Conservation (phyloP, 2,113 vertebrate species). For the Zapus hudsonius region DNA sequence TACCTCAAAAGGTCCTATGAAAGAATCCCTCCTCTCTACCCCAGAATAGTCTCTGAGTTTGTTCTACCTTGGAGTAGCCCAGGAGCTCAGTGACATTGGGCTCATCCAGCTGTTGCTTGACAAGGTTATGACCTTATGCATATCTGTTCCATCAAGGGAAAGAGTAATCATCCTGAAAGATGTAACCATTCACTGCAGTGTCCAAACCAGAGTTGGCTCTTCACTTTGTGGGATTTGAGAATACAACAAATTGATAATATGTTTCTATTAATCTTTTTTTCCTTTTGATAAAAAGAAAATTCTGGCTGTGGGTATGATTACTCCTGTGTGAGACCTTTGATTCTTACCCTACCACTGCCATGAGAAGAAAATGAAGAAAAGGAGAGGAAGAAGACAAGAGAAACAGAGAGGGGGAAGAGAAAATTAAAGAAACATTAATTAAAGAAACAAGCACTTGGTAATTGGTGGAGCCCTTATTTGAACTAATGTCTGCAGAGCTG, state of each 20-base stretch:
- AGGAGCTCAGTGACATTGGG: neutral
- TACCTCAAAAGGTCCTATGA: neutral
- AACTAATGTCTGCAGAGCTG: neutral
- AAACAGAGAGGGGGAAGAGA: too few relatives aligned
- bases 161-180: neutral
- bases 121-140: neutral
- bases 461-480: neutral
- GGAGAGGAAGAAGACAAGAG: too few relatives aligned
- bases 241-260: neutral
- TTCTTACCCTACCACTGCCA: neutral
- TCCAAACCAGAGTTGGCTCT: neutral
- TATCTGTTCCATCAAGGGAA: neutral
- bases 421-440: neutral
- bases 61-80: neutral
- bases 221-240: neutral
- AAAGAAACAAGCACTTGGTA: neutral
- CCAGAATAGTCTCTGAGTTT: neutral
- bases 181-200: neutral
- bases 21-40: neutral
- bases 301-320: neutral
- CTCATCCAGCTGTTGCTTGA: neutral
- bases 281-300: neutral
- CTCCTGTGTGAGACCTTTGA: too few relatives aligned
- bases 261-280: neutral
- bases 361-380: neutral